Percentiles rank a stretch among this genome's conserved stretches.
Evolutionary conservation across 2,888 invertebrate species (phyloP).

Genomic region (Leptopilina syphax): DNA sequence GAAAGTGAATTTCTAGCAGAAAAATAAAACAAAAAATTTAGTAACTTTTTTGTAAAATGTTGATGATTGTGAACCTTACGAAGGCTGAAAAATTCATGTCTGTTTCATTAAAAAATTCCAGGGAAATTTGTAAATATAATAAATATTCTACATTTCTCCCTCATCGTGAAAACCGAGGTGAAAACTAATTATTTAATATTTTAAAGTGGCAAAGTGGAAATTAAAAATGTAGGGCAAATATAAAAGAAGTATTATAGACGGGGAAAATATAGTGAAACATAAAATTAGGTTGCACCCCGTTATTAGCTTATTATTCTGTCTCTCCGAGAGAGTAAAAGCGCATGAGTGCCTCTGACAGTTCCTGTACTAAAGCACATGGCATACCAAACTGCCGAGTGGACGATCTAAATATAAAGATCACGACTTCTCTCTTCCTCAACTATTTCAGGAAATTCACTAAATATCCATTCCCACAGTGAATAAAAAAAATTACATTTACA

Average conservation of each 20-base stretch:
- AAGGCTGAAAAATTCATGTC: not conserved
- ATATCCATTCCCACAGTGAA: constrained; percentile 4
- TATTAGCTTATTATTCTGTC: constrained; percentile 15
- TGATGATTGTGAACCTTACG: no score
- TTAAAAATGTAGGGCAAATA: constrained; percentile 12
- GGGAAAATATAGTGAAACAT: constrained; percentile 22
- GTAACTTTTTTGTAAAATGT: no score
- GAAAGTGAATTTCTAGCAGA: no score
- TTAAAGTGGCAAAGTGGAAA: not conserved
- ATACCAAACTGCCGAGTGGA: constrained; percentile 50
- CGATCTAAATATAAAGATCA: constrained; percentile 56
- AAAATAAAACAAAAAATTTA: no score
- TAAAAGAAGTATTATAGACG: constrained; percentile 9
- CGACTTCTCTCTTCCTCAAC: constrained; percentile 46
- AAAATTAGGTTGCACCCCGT: constrained; percentile 41
- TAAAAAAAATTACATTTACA: not conserved
- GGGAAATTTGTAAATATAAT: no score
- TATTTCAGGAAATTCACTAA: constrained; percentile 48
- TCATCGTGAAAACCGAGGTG: not conserved
- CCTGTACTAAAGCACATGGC: constrained; percentile 47
- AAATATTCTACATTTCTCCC: constrained; percentile 29
- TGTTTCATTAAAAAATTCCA: not conserved
- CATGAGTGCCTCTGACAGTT: constrained; percentile 44
- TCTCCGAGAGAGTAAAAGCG: constrained; percentile 21
- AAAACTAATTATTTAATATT: not conserved